phyloP scores from a whole-genome alignment of 2,797 vertebrate genomes.

The Chromis chromis region DNA sequence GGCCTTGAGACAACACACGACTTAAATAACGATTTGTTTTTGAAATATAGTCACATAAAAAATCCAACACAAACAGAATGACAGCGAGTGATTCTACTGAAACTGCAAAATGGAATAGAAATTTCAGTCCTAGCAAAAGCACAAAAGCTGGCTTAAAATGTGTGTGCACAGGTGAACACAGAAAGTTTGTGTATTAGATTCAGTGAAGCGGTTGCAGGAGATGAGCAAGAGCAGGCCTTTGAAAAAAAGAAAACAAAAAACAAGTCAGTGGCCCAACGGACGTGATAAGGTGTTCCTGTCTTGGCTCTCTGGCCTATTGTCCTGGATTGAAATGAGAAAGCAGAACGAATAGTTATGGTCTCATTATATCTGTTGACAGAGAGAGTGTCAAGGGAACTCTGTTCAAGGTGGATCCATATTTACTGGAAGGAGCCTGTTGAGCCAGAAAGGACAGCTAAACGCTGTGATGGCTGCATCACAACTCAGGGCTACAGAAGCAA shows the following conservation, averaged over 20 bases:
- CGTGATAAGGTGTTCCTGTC: slow-evolving; percentile 42
- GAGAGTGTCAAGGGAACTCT: slow-evolving; percentile 45
- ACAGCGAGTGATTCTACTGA: neutral
- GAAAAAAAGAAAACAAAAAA: slow-evolving; percentile 24
- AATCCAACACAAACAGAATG: slow-evolving; percentile 37
- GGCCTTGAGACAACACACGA: slow-evolving; percentile 57
- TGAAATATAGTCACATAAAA: slow-evolving; percentile 44
- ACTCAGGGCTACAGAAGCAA: slow-evolving; percentile 29
- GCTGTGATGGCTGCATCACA: slow-evolving; percentile 34
- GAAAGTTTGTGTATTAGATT: slow-evolving; percentile 13
- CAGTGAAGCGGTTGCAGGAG: slow-evolving; percentile 18
- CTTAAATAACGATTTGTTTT: slow-evolving; percentile 65
- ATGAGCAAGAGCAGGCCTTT: slow-evolving; percentile 11
- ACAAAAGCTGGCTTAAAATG: neutral
- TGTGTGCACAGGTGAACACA: neutral
- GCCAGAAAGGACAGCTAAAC: slow-evolving; percentile 47
- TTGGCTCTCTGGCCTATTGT: slow-evolving; percentile 42
- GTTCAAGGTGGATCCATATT: slow-evolving; percentile 66
- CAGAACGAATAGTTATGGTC: slow-evolving; percentile 67
- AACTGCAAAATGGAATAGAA: neutral
- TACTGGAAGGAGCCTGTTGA: slow-evolving; percentile 64
- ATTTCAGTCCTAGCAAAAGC: slow-evolving; percentile 3
- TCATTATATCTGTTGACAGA: slow-evolving; percentile 73
- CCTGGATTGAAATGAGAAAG: slow-evolving; percentile 59
- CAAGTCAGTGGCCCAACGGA: slow-evolving; percentile 23